Base-by-base conservation (phyloP, 1,140 invertebrate species). In the Uloborus diversus region DNA sequence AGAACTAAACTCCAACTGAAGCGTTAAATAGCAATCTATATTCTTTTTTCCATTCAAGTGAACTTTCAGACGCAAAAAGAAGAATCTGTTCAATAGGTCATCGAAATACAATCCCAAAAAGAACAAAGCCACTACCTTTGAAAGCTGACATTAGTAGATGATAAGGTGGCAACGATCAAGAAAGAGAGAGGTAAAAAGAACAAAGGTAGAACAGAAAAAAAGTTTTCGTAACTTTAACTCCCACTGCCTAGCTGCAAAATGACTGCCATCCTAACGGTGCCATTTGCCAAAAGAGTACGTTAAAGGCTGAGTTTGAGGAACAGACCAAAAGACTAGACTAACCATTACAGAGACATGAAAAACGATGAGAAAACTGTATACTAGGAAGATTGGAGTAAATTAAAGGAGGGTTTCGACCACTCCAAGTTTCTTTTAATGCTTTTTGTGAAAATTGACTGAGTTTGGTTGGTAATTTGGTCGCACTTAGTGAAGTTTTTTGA, bases 271-370 rank as follows among this genome's bases (percentile, higher is more conserved):
- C 30, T 25, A 62, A 17, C 25, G 73, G 73, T 78, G 49, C 73
- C 73, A 75, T 78, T 78, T 78, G 61, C 73, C 56, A 56, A 78
- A 78, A 23, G 73, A 78, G 61, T 61, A 56, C 1, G 49, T 14
- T 4, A 53, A n/a, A 53, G 23, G 49, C 7, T 20, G 49, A 14
- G 9, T 42, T 2, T 2, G 37, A 42, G 17, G 9, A 42, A 42
- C 20, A 27, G 47, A n/a, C 33, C 69, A 35, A 35, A 56, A 37
- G 47, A 42, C 30, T 25, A 51, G 61, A 66, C 73, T 65, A 47
- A 56, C 59, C 73, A 78, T 78, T 78, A 78, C n/a, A 30, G 47
- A 25, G 47, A 37, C 61, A 65, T 65, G 73, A 78, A 78, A 78
- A 78, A 78, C 73, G 73, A 78, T 53, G 47, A 51, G 62, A 78